Evolutionary conservation across 2,888 invertebrate genomes (phyloP).

Genomic region (Choreutis nemorana): DNA sequence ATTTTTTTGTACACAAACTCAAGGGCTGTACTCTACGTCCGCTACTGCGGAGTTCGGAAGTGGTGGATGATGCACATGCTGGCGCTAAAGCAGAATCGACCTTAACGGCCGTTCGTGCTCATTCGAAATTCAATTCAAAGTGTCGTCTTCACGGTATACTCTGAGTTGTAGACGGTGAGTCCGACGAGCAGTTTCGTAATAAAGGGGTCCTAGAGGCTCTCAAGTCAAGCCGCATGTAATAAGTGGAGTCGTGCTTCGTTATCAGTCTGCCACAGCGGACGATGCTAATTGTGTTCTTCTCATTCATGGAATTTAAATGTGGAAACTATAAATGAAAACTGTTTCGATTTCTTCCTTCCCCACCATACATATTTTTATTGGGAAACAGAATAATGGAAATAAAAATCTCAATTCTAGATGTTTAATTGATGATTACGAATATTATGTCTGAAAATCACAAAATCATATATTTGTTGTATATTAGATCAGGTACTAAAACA

Average conservation of each 20-base stretch:
- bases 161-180: too few relatives aligned
- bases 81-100: conserved; percentile 16
- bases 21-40: conserved; percentile 33
- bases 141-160: too few relatives aligned
- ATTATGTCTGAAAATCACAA: too few relatives aligned
- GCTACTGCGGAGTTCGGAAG: conserved; percentile 27
- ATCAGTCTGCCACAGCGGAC: conserved; percentile 35
- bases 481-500: too few relatives aligned
- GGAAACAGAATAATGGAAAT: too few relatives aligned
- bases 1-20: conserved; percentile 21
- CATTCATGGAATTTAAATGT: conserved; percentile 13
- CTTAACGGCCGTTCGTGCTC: conserved; percentile 8
- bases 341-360: too few relatives aligned
- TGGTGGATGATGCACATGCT: conserved; percentile 30
- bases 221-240: conserved; percentile 39
- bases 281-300: conserved; percentile 46
- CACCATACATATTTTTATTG: too few relatives aligned
- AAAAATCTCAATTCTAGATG: too few relatives aligned
- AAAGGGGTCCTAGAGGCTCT: conserved; percentile 12
- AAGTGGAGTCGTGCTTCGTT: conserved; percentile 46
- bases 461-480: too few relatives aligned
- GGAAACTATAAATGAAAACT: too few relatives aligned
- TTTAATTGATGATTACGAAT: too few relatives aligned
- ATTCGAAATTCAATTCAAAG: conserved; percentile 10
- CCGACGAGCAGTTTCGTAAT: conserved; percentile 23